Percentiles rank a stretch among this genome's conserved stretches.
phyloP scores from a whole-genome alignment of 1,140 invertebrate species.

The Penaeus japonicus region DNA sequence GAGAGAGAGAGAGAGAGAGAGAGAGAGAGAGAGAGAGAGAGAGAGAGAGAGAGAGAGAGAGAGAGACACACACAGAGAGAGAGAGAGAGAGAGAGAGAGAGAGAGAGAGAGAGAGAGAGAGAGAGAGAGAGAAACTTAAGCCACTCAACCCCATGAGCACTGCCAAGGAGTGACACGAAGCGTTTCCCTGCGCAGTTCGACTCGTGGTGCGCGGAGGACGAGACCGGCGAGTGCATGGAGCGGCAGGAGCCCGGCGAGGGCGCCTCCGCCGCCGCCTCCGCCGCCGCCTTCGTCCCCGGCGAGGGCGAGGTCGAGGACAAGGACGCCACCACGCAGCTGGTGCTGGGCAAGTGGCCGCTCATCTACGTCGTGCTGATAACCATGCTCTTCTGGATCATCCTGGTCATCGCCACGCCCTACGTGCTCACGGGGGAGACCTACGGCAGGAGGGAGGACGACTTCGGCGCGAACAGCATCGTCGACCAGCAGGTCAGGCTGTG shows the following conservation, averaged over 20 bases:
- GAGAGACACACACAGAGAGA: too few species aligned
- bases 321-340: not conserved
- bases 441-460: not conserved
- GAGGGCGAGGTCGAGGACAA: not conserved
- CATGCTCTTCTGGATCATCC: not conserved
- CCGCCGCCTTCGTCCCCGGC: too few species aligned
- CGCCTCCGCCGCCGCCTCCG: too few species aligned
- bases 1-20: too few species aligned
- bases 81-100: too few species aligned
- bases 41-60: too few species aligned
- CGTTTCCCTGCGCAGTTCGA: too few species aligned
- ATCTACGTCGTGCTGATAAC: not conserved
- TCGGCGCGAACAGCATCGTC: not conserved
- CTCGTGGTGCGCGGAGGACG: not conserved
- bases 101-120: too few species aligned
- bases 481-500: conserved; percentile 25
- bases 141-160: too few species aligned
- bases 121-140: too few species aligned
- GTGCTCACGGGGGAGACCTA: conserved; percentile 11
- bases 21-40: too few species aligned
- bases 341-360: not conserved
- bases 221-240: not conserved
- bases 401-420: not conserved
- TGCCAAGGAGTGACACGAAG: too few species aligned
- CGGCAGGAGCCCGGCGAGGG: not conserved